phyloP scores from a whole-genome alignment of 2,888 invertebrate genomes.

The Cephus rjabovi region DNA sequence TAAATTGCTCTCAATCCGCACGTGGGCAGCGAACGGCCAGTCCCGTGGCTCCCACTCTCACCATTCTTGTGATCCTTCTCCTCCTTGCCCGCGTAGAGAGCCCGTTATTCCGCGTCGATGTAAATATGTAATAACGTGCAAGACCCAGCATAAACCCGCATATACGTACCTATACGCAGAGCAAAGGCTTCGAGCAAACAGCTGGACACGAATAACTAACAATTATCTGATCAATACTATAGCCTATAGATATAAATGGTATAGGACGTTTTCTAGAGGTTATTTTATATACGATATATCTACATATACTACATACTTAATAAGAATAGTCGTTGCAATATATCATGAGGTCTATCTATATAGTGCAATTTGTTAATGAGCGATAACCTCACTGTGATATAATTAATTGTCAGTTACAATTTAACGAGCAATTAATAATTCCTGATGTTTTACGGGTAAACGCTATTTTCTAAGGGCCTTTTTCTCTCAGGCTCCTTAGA shows the following conservation, averaged over 20 bases:
- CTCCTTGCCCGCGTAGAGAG: background rate
- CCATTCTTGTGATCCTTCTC: background rate
- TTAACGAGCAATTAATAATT: background rate
- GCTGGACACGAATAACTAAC: background rate
- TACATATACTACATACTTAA: background rate
- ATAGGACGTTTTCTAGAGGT: background rate
- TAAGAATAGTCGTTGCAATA: background rate
- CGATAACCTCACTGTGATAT: background rate
- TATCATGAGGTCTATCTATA: background rate
- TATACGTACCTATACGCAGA: background rate
- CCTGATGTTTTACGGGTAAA: background rate
- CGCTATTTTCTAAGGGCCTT: background rate
- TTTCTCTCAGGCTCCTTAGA: background rate
- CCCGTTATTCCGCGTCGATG: slow-evolving; percentile 26
- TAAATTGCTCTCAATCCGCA: slow-evolving; percentile 45
- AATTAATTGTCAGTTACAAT: background rate
- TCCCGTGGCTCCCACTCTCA: slow-evolving; percentile 18
- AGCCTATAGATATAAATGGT: background rate
- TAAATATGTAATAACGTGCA: slow-evolving; percentile 18
- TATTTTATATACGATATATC: background rate
- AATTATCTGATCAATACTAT: background rate
- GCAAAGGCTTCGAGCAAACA: background rate
- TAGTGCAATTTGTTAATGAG: background rate
- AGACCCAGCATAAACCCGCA: background rate
- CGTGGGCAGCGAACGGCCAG: slow-evolving; percentile 38